phyloP scores from a whole-genome alignment of 1,140 invertebrate genomes.

The Aphaenogaster rudis region DNA sequence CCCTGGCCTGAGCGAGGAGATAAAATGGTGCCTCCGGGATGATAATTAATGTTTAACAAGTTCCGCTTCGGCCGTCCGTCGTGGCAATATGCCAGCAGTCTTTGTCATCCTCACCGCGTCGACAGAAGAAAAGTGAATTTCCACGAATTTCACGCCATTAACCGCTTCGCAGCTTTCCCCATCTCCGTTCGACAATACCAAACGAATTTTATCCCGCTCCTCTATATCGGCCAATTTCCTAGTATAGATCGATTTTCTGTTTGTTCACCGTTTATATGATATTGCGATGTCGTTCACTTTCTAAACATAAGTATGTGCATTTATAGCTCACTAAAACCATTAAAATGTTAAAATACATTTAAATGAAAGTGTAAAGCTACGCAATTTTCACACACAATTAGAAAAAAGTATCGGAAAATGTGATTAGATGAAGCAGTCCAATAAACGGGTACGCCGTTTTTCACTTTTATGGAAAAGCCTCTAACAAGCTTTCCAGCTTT shows the following conservation, averaged over 20 bases:
- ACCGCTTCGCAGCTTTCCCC: slow-evolving; percentile 29
- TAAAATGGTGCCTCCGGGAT: slow-evolving; percentile 60
- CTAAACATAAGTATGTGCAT: background rate
- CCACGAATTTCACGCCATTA: slow-evolving; percentile 58
- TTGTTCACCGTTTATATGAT: slow-evolving; percentile 4
- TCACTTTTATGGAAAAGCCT: background rate
- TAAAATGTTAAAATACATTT: background rate
- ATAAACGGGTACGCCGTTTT: background rate
- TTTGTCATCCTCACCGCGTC: slow-evolving; percentile 12
- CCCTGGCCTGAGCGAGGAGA: background rate
- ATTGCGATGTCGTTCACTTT: background rate
- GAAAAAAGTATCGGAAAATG: slow-evolving; percentile 23
- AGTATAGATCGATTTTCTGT: slow-evolving; percentile 1
- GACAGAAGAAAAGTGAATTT: slow-evolving; percentile 56
- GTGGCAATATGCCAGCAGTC: slow-evolving; percentile 56
- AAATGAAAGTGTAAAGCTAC: background rate
- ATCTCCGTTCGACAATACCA: background rate
- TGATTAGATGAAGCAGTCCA: slow-evolving; percentile 6
- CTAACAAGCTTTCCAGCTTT: background rate
- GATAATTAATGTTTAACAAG: slow-evolving; percentile 80
- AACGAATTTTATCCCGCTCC: background rate
- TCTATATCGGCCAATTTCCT: slow-evolving; percentile 6
- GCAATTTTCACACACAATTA: background rate
- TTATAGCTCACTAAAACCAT: background rate
- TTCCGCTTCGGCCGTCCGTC: slow-evolving; percentile 52